Conservation (phyloP, 1,140 invertebrate species). For the Chymomyza costata region DNA sequence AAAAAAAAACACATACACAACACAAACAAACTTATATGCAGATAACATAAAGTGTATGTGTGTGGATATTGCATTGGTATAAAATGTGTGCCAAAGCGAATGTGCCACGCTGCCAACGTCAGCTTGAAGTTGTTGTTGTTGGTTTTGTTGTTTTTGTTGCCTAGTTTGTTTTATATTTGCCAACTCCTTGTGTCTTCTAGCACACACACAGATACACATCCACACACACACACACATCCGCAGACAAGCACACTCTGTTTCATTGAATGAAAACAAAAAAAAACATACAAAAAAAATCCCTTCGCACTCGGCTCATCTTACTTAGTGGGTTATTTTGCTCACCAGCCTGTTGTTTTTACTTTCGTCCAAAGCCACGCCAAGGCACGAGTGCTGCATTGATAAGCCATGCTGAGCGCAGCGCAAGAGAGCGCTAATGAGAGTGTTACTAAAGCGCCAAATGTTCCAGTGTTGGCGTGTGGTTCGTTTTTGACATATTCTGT, state of each 20-base stretch:
- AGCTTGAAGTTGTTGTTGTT: slow-evolving; percentile 13
- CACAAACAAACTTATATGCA: background rate
- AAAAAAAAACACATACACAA: too few relatives aligned
- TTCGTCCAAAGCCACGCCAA: slow-evolving; percentile 22
- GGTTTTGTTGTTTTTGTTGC: slow-evolving; percentile 6
- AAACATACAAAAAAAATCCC: slow-evolving; percentile 37
- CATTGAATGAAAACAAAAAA: too few relatives aligned
- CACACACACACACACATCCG: too few relatives aligned
- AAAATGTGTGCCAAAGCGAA: slow-evolving; percentile 12
- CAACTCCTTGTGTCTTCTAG: slow-evolving; percentile 13
- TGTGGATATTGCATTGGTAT: slow-evolving; percentile 21
- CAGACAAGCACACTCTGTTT: slow-evolving; percentile 15
- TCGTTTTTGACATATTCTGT: too few relatives aligned
- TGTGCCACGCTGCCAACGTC: too few relatives aligned
- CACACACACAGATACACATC: slow-evolving; percentile 9
- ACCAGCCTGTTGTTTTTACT: slow-evolving; percentile 43
- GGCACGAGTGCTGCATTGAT: too few relatives aligned
- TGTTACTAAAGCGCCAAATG: too few relatives aligned
- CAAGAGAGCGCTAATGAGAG: background rate
- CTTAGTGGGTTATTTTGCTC: slow-evolving; percentile 33
- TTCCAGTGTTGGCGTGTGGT: too few relatives aligned
- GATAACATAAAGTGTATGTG: slow-evolving; percentile 7
- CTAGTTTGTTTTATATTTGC: slow-evolving; percentile 12
- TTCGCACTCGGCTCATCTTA: slow-evolving; percentile 18
- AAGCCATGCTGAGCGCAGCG: background rate